phyloP scores from a whole-genome alignment of 2,888 invertebrate genomes.

The Clanis bilineata region DNA sequence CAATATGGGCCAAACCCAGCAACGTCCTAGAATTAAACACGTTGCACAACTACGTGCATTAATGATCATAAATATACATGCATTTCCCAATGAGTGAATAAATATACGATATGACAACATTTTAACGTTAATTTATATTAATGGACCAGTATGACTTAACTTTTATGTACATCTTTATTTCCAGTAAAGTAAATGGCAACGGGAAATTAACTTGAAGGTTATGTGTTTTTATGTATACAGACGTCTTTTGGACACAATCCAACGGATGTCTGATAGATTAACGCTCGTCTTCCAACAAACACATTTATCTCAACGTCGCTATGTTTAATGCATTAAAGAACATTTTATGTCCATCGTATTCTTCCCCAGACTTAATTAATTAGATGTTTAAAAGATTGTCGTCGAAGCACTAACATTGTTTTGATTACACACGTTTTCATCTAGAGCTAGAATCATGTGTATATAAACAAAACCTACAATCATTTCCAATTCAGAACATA shows the following conservation, averaged over 20 bases:
- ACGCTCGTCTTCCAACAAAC: slow-evolving; percentile 45
- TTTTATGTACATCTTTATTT: background rate
- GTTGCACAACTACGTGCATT: background rate
- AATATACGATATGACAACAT: background rate
- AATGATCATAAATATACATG: slow-evolving; percentile 1
- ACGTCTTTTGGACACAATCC: slow-evolving; percentile 46
- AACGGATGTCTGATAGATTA: slow-evolving; percentile 50
- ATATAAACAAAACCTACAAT: slow-evolving; percentile 11
- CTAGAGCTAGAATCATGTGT: slow-evolving; percentile 2
- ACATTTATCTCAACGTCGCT: slow-evolving; percentile 43
- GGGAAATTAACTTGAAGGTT: slow-evolving; percentile 25
- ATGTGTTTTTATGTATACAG: slow-evolving; percentile 33
- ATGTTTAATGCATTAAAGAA: slow-evolving; percentile 26
- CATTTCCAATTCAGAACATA: slow-evolving; percentile 7
- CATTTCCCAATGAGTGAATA: background rate
- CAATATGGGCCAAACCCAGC: background rate
- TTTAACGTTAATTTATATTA: background rate
- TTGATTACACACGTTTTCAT: background rate
- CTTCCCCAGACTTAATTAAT: background rate
- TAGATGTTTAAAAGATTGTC: background rate
- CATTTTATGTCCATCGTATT: slow-evolving; percentile 5
- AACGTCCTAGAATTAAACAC: background rate
- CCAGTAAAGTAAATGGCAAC: background rate
- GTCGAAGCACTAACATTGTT: background rate
- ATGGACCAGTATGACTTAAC: background rate